Evolutionary conservation across 1,140 invertebrate genomes (phyloP).

Genomic region (Neotoxoptera formosana): DNA sequence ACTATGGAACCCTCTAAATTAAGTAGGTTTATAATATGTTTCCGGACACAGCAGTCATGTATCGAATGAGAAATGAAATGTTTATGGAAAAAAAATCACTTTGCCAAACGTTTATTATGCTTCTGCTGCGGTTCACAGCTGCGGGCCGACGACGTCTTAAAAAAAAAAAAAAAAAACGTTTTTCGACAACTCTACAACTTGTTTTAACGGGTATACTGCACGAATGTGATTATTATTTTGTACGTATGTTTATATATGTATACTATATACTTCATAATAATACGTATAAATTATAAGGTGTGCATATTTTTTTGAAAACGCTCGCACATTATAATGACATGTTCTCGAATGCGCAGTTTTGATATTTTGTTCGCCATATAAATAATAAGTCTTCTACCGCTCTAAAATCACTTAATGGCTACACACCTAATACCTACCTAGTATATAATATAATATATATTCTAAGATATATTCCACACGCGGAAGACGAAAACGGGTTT

Average conservation of each 20-base stretch:
- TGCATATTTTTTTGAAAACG: constrained; percentile 1
- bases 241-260: neutral
- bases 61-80: neutral
- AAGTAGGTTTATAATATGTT: neutral
- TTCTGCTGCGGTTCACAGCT: neutral
- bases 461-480: neutral
- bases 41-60: neutral
- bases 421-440: neutral
- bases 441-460: neutral
- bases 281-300: constrained; percentile 10
- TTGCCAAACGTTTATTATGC: neutral
- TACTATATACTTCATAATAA: neutral
- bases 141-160: neutral
- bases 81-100: neutral
- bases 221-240: neutral
- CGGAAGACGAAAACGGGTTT: neutral
- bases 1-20: too few relatives aligned
- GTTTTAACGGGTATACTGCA: neutral
- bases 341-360: neutral
- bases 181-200: neutral
- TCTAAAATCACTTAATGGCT: constrained; percentile 15
- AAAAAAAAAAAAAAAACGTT: neutral
- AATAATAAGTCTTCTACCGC: constrained; percentile 1
- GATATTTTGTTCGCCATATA: constrained; percentile 6
- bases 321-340: neutral